Evolutionary conservation across 2,888 invertebrate species (phyloP), one percentile per base, ranked within the genome.

Genomic region (Latrodectus elegans): DNA sequence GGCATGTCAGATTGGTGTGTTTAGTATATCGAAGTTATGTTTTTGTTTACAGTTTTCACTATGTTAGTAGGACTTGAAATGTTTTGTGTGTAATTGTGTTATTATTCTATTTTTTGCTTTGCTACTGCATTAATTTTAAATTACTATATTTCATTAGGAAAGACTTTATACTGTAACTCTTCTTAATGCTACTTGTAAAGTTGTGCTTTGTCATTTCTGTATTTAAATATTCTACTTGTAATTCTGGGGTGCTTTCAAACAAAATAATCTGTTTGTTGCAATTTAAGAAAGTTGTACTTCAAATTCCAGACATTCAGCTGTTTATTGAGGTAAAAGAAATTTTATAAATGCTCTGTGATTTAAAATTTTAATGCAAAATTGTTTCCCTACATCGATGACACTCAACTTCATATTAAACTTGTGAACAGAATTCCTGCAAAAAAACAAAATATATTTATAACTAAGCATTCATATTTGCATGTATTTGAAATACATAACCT

Each of bases 1-100:
- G 88, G 88, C 88, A 88, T 88, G 88, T 84, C 73, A 87, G 72
- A 83, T 80, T 80, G 88, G 88, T 88, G 88, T 88, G 84, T 88
- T 88, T 84, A 80, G 84, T 84, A 84, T 80, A 80, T 76, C 80
- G 74, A 38, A 79, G 26, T 80, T 84, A 73, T 88, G 80, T 70
- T 52, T 77, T 72, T 70, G 51, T 75, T 77, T 26, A 78, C 65
- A 77, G 73, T 22, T 82, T 71, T 53, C 67, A 77, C 75, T 80
- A 65, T 67, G 73, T 84, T 78, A 38, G 53, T 52, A 84, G 73
- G 78, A 78, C 26, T 82, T 15, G 15, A 73, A 84, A 65, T 65
- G 22, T 84, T 71, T 71, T 26, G 22, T 52, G 51, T 55, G 51
- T 51, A 74, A 38, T 38, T 15, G 68, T 53, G 22, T 77, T 68